A percentile compares a stretch with the other conserved stretches of the same genome.
These are phyloP conservation scores for Strigops habroptila DNA, from an alignment of 2,113 vertebrate genomes.

Conservation along the genomic window DNA sequence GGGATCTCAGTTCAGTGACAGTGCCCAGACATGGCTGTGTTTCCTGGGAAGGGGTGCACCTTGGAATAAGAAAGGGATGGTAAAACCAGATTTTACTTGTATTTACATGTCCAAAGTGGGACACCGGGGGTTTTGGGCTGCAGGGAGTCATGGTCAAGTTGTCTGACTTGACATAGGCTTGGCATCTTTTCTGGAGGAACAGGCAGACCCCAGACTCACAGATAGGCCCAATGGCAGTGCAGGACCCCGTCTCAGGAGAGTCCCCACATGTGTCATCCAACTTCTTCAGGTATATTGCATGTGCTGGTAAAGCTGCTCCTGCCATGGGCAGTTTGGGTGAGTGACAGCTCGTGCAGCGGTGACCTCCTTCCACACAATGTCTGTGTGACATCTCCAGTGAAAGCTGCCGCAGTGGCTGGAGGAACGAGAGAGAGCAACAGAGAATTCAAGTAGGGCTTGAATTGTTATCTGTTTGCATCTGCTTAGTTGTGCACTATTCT, in stretches of 20 bases:
- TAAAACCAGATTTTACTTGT: neutral
- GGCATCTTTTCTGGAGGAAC: neutral
- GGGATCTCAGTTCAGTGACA: neutral
- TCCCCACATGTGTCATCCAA: neutral
- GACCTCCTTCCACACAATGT: rapidly evolving
- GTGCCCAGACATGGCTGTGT: neutral
- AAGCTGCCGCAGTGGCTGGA: neutral
- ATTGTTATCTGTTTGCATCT: constrained; percentile 7
- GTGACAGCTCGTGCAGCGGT: neutral
- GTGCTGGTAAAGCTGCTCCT: neutral
- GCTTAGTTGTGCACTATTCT: neutral
- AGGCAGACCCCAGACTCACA: neutral
- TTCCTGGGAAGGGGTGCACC: neutral
- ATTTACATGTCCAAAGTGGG: neutral
- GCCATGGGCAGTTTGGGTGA: neutral
- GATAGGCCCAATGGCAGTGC: neutral
- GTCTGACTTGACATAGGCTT: neutral
- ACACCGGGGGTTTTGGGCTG: neutral
- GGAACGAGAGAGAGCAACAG: neutral
- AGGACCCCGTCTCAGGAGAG: neutral
- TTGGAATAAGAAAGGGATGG: neutral
- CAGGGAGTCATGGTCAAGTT: neutral
- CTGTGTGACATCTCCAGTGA: neutral
- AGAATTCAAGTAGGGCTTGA: neutral
- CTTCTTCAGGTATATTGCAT: neutral